These are phyloP conservation scores for Smutsia temminckii DNA, from an alignment of 2,797 vertebrate genomes.

Conservation along the genomic window DNA sequence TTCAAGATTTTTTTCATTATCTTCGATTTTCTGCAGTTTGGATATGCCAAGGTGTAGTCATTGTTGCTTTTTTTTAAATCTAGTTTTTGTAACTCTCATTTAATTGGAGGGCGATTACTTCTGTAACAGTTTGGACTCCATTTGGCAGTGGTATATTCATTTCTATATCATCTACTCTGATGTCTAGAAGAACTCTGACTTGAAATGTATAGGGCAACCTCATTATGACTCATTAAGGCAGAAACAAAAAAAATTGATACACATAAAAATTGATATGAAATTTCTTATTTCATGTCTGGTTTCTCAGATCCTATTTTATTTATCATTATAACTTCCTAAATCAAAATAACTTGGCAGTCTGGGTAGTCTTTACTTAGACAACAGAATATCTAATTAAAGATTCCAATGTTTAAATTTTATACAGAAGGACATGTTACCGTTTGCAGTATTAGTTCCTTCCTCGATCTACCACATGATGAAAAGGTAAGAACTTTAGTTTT, in stretches of 20 bases:
- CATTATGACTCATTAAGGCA: not conserved
- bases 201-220: not conserved
- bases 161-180: not conserved
- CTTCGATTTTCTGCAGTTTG: not conserved
- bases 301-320: conserved; percentile 14
- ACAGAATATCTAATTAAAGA: not conserved
- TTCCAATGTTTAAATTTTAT: conserved; percentile 54
- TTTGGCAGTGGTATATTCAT: not conserved
- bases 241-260: not conserved
- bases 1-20: not conserved
- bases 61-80: not conserved
- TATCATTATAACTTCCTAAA: not conserved
- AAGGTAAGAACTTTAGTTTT: conserved; percentile 79
- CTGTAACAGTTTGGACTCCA: not conserved
- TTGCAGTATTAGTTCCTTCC: conserved; percentile 82
- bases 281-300: not conserved
- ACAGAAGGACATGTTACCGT: conserved; percentile 82
- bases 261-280: not conserved
- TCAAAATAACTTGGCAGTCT: conserved; percentile 4
- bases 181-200: not conserved
- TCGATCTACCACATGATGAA: conserved; percentile 78
- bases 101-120: not conserved
- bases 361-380: not conserved
- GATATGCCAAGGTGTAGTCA: not conserved
- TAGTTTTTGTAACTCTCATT: not conserved